Evolutionary conservation across 2,797 vertebrate genomes (phyloP).

Genomic region (Pteropus rufus): DNA sequence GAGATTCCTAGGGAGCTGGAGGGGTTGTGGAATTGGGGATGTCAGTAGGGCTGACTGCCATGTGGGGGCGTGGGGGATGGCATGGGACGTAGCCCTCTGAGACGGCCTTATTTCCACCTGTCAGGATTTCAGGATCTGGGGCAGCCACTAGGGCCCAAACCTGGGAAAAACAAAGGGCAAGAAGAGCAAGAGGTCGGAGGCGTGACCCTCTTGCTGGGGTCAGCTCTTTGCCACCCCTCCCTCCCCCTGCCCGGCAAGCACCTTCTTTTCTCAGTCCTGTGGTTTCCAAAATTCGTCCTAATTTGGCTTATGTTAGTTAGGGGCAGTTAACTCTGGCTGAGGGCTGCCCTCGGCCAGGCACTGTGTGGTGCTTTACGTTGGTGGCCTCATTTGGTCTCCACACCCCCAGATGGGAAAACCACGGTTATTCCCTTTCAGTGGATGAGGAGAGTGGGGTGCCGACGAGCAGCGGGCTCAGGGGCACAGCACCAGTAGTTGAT

Average conservation of each 20-base stretch:
- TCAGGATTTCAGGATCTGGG: background rate
- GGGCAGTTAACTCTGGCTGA: background rate
- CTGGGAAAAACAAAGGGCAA: background rate
- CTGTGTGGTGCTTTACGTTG: background rate
- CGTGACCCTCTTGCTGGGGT: background rate
- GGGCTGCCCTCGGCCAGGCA: background rate
- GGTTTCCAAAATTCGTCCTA: background rate
- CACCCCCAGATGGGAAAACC: background rate
- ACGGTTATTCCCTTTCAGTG: too few species aligned
- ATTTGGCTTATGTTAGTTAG: background rate
- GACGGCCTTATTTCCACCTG: background rate
- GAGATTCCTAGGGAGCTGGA: background rate
- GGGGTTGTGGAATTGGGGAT: too few species aligned
- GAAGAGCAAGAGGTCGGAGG: background rate
- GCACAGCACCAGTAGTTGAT: background rate
- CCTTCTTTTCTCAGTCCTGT: background rate
- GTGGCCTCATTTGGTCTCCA: background rate
- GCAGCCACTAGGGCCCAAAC: background rate
- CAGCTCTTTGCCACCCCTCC: background rate
- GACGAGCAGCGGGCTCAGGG: fast-evolving
- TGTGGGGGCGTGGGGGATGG: fast-evolving
- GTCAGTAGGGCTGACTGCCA: background rate
- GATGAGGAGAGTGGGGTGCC: too few species aligned
- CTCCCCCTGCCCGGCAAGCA: background rate
- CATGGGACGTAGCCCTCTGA: background rate